These are phyloP conservation scores for Cremastinae sp. DNA, from an alignment of 2,888 invertebrate species.

Conservation along the genomic window DNA sequence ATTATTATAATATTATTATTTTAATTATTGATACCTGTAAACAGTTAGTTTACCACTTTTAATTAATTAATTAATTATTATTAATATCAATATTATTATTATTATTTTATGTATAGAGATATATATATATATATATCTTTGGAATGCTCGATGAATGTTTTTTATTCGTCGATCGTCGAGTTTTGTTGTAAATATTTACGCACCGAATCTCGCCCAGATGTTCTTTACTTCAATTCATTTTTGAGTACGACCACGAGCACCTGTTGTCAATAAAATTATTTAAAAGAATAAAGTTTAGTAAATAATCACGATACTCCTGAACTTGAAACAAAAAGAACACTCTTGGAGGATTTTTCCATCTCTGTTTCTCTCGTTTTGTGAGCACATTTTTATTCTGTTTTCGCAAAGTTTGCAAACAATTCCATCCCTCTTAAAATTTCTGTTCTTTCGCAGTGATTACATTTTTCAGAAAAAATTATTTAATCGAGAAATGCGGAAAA, in stretches of 20 bases:
- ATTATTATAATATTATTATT: constrained; percentile 15
- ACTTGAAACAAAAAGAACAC: constrained; percentile 16
- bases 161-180: constrained; percentile 15
- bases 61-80: constrained; percentile 12
- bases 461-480: constrained; percentile 78
- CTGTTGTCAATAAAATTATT: not conserved
- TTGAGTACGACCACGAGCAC: not conserved
- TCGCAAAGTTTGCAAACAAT: no score
- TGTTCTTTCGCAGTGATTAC: constrained; percentile 79
- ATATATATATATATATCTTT: constrained; percentile 46
- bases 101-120: constrained; percentile 41
- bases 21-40: not conserved
- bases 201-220: constrained; percentile 56
- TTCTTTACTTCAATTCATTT: constrained; percentile 5
- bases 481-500: constrained; percentile 71
- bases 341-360: no score
- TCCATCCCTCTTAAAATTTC: constrained; percentile 28
- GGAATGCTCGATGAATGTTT: constrained; percentile 24
- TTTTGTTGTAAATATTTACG: constrained; percentile 57
- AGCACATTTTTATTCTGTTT: no score
- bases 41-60: not conserved
- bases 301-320: constrained; percentile 6
- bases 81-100: constrained; percentile 39
- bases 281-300: not conserved
- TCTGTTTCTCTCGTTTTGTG: no score